Base-by-base conservation (phyloP, 2,888 invertebrate genomes). In the Maniola hyperantus region DNA sequence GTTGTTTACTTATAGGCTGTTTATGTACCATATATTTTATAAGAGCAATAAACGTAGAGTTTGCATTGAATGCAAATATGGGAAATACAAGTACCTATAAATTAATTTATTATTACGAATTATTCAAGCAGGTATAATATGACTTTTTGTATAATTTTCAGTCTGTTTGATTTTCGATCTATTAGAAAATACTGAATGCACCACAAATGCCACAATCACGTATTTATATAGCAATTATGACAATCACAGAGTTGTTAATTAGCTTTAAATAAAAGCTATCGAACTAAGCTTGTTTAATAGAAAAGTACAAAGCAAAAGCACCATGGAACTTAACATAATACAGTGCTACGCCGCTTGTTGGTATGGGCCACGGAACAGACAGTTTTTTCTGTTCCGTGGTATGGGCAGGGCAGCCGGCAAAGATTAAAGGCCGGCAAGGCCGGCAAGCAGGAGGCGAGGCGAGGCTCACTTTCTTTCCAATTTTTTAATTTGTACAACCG, bases 171-270 rank as follows among this genome's bases (percentile, higher is more conserved):
- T 20, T 5, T n/a, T 33, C n/a, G 8, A 36, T 15, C n/a, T 36
- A 4, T 4, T 55, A 39, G n/a, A 7, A 15, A 36, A 15, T 55
- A 36, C 36, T 18, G 36, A 55, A 55, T 55, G 10, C 15, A 36
- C 36, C 55, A 55, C 55, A 55, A 36, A 18, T 10, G 15, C 36
- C 55, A 55, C 55, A 55, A 36, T 11, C 55, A 18, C 18, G 34
- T 15, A 11, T 7, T 8, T 26, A n/a, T 13, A 33, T 1, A n/a
- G 1, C 11, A 55, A 39, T 36, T 36, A 18, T 15, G n/a, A 15
- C 18, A 55, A 18, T 55, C 15, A 55, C 55, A 36, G 10, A 39
- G 36, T 18, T 36, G 8, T 15, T 10, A 55, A 11, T 18, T 18
- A 48, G 18, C 48, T 48, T 8, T 42, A 42, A 13, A 42, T 48